Percentiles rank a stretch among this genome's conserved stretches.
Evolutionary conservation across 2,888 invertebrate genomes (phyloP).

Genomic region (Hecatera dysodea): DNA sequence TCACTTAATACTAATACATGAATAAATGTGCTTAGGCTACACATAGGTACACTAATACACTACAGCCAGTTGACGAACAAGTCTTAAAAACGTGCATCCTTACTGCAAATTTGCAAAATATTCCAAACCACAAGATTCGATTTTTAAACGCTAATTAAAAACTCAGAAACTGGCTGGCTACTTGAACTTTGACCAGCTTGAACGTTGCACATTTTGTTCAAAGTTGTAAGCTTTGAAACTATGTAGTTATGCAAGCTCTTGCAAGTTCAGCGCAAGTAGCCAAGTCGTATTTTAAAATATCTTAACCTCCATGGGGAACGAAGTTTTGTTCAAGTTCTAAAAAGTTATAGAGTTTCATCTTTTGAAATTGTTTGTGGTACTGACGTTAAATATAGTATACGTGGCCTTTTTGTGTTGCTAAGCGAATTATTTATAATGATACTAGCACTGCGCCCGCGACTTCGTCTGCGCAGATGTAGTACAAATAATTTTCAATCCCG

Average conservation of each 20-base stretch:
- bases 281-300: conserved; percentile 56
- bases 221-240: conserved; percentile 45
- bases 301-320: conserved; percentile 15
- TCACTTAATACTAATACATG: too few relatives aligned
- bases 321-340: conserved; percentile 6
- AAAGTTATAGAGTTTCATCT: conserved; percentile 1
- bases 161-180: conserved; percentile 34
- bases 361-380: conserved; percentile 9
- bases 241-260: conserved; percentile 43
- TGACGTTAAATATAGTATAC: conserved; percentile 18
- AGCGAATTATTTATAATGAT: too few relatives aligned
- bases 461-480: too few relatives aligned
- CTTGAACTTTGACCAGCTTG: conserved; percentile 48
- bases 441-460: too few relatives aligned
- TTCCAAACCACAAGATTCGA: conserved; percentile 19
- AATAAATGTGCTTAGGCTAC: too few relatives aligned
- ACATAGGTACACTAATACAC: too few relatives aligned
- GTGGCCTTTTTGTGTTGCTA: neutral
- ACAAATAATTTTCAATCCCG: too few relatives aligned
- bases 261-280: conserved; percentile 38
- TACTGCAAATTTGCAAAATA: neutral
- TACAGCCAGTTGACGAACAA: too few relatives aligned
- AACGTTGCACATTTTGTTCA: conserved; percentile 50
- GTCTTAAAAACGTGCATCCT: neutral
- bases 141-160: conserved; percentile 55